Conservation (phyloP, 2,888 invertebrate species). For the Yponomeuta cagnagella region DNA sequence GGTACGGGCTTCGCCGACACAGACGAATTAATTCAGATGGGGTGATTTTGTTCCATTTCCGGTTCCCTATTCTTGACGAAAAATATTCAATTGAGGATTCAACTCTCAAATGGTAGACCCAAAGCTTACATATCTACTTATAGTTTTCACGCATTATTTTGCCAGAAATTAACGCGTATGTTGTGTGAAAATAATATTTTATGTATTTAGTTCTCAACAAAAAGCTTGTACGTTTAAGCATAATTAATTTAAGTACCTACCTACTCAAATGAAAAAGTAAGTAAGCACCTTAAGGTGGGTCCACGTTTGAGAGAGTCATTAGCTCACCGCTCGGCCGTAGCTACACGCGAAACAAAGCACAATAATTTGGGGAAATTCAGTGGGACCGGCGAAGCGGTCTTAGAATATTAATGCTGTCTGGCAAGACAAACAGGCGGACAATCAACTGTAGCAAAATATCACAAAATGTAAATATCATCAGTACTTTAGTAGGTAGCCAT, state of each 20-base stretch:
- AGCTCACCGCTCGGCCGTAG: neutral
- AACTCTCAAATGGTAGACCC: neutral
- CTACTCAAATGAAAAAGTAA: too few relatives aligned
- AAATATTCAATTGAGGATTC: neutral
- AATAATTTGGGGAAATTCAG: neutral
- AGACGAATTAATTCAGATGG: constrained; percentile 3
- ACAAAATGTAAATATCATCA: constrained; percentile 6
- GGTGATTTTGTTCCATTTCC: neutral
- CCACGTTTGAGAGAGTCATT: neutral
- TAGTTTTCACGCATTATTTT: too few relatives aligned
- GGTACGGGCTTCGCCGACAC: neutral
- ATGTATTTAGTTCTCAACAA: too few relatives aligned
- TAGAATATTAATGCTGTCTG: neutral
- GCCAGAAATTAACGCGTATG: too few relatives aligned
- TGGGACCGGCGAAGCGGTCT: neutral
- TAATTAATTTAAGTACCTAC: too few relatives aligned
- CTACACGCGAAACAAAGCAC: neutral
- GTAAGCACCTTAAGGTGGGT: neutral
- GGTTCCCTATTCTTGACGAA: neutral
- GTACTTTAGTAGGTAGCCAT: neutral
- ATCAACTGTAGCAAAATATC: neutral
- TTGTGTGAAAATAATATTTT: too few relatives aligned
- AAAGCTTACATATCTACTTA: too few relatives aligned
- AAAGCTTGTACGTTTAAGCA: too few relatives aligned
- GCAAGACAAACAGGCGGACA: constrained; percentile 13